Base-by-base conservation (phyloP, 1,140 invertebrate species). In the Holotrichia oblita region DNA sequence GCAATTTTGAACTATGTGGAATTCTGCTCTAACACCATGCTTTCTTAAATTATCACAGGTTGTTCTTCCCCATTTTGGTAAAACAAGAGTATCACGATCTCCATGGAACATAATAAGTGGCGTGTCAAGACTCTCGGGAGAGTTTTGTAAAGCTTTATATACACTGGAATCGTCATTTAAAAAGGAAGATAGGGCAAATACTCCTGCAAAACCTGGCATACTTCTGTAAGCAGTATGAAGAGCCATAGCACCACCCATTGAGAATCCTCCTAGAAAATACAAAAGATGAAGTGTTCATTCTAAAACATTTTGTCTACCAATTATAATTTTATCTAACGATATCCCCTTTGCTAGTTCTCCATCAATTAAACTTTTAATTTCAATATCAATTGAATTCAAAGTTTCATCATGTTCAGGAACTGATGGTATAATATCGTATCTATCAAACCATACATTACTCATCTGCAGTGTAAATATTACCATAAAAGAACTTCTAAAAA, bases 241-340 rank as follows among this genome's bases (percentile, higher is more conserved):
- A 0, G 93, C 89, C 79, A 94, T 83, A 0, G 91, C 90, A 14
- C 93, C 93, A 40, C 93, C 93, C 93, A 94, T 94, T 42, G 93
- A 94, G 84, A 94, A 94, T 7, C 93, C 93, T 22, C 61, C 61
- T 69, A 14, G 22, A 34, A 17, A 55, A 27, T 69, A 27, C 7
- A 48, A 34, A 69, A 69, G n/a, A 20, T 61, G n/a, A 61, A 12
- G 2, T 34, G 8, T 64, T 22, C 20, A 64, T 22, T 64, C 20
- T 48, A 55, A 55, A 55, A 17, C 0, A 1, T n/a, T 69, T 69
- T 61, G 81, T 83, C 85, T 85, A 90, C 90, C 92, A 73, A 94
- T 85, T 78, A 94, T 87, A 80, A 94, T 94, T 83, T 91, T 89
- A 77, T 90, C 89, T 12, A 87, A 82, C 0, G 92, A 90, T 81